A percentile compares a stretch with the other conserved stretches of the same genome.
phyloP scores from a whole-genome alignment of 1,140 invertebrate species.

The Spodoptera frugiperda region DNA sequence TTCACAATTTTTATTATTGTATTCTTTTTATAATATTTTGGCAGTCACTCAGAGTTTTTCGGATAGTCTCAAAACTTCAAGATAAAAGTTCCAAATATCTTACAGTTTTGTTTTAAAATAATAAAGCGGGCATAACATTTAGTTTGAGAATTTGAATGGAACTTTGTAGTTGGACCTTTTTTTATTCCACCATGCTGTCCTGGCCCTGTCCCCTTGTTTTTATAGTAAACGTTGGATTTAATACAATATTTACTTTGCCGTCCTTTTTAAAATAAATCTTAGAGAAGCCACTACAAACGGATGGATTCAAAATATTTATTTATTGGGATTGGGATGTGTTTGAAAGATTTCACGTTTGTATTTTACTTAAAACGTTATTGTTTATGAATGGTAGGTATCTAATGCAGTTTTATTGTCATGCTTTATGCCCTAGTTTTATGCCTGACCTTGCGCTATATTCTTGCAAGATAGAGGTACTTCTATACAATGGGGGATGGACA shows the following conservation, averaged over 20 bases:
- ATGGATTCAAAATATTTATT: constrained; percentile 25
- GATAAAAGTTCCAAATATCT: constrained; percentile 5
- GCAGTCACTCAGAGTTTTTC: no score
- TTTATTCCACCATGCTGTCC: constrained; percentile 46
- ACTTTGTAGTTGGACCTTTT: constrained; percentile 26
- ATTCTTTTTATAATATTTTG: no score
- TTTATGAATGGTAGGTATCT: no score
- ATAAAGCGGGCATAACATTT: constrained; percentile 21
- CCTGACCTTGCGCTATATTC: no score
- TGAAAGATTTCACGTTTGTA: neutral
- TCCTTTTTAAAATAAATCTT: constrained; percentile 58
- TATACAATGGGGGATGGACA: no score
- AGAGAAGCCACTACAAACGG: constrained; percentile 13
- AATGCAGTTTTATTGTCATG: no score
- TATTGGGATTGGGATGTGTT: no score
- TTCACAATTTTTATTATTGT: no score
- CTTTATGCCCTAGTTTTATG: no score
- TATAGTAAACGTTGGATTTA: constrained; percentile 53
- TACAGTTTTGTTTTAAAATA: constrained; percentile 22
- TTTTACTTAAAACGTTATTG: neutral
- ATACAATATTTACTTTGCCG: constrained; percentile 57
- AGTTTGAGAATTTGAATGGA: constrained; percentile 40
- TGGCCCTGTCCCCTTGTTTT: constrained; percentile 54
- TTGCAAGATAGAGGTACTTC: no score
- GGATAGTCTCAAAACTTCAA: neutral